Percentiles rank a stretch among this genome's conserved stretches.
These are phyloP conservation scores for Caenorhabditis inopinata DNA, from an alignment of 1,140 invertebrate genomes.

Conservation along the genomic window DNA sequence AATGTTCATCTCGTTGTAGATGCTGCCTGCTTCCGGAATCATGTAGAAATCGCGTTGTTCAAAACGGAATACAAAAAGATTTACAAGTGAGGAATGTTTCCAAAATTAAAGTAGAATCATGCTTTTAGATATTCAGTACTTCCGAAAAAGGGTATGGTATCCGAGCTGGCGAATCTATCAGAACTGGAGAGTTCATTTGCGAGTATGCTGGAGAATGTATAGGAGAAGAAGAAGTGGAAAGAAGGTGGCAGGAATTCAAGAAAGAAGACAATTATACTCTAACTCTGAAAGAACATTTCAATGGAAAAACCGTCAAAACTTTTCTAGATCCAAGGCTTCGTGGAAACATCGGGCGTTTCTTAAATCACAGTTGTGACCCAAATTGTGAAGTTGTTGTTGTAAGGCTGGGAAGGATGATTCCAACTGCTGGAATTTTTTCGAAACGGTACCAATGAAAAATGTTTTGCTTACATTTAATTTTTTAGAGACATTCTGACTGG, in stretches of 20 bases:
- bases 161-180: not conserved
- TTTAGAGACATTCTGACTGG: not conserved
- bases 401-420: constrained; percentile 14
- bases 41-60: not conserved
- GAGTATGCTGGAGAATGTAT: constrained; percentile 35
- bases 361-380: constrained; percentile 31
- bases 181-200: constrained; percentile 23
- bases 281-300: constrained; percentile 17
- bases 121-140: not conserved
- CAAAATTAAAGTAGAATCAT: not conserved
- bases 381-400: constrained; percentile 6
- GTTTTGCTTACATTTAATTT: not conserved
- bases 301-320: not conserved
- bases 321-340: constrained; percentile 9
- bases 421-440: constrained; percentile 17
- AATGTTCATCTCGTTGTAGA: not conserved
- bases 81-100: not conserved
- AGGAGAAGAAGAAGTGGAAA: not conserved
- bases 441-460: not conserved
- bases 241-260: not conserved
- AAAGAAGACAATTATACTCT: constrained; percentile 17
- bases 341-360: constrained; percentile 39
- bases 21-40: not conserved
- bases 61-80: constrained; percentile 8
- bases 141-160: constrained; percentile 10